A percentile compares a stretch with the other conserved stretches of the same genome.
Evolutionary conservation across 2,113 vertebrate genomes (phyloP).

Genomic region (Marmota monax): DNA sequence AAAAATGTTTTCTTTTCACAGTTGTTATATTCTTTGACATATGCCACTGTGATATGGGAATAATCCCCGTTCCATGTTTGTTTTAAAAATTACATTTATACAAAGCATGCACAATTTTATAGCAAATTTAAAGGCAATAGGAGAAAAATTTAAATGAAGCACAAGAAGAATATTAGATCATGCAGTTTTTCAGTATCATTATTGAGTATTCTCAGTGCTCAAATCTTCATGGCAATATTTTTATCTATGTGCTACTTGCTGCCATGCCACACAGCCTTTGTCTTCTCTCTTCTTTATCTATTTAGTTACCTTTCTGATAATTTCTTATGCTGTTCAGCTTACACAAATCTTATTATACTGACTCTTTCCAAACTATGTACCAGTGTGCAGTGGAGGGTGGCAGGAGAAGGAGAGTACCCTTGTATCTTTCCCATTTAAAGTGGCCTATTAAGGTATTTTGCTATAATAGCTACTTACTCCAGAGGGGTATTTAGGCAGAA

Average conservation of each 20-base stretch:
- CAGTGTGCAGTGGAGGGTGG: neutral
- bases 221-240: neutral
- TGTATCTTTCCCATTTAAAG: constrained; percentile 4
- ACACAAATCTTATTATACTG: neutral
- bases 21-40: neutral
- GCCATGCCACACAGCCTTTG: neutral
- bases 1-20: neutral
- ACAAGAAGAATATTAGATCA: neutral
- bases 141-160: neutral
- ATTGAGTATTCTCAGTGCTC: neutral
- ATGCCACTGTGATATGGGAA: neutral
- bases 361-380: neutral
- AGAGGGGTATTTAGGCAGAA: neutral
- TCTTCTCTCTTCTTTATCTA: neutral
- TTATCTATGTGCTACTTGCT: neutral
- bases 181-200: neutral
- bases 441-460: neutral
- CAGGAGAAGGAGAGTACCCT: neutral
- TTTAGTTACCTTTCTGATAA: neutral
- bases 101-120: neutral
- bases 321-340: neutral
- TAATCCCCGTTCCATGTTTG: neutral
- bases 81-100: neutral
- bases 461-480: neutral
- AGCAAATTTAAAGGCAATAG: neutral